phyloP scores from a whole-genome alignment of 2,113 vertebrate genomes.

The Pangasianodon hypophthalmus region DNA sequence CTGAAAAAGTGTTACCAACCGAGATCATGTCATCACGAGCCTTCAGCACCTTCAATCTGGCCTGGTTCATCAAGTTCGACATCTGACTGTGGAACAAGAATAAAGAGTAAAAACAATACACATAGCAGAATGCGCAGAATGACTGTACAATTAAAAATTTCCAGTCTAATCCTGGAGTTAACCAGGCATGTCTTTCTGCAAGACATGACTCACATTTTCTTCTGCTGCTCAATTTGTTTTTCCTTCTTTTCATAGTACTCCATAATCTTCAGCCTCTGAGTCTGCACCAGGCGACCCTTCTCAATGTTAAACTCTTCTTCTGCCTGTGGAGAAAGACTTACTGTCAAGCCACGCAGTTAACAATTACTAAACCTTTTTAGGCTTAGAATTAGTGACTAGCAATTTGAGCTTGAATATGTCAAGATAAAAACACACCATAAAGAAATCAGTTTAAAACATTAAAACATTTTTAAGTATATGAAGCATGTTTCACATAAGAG shows the following conservation, averaged over 20 bases:
- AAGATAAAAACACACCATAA: not conserved
- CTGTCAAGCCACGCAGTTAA: not conserved
- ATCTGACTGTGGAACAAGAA: conserved; percentile 82
- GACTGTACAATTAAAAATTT: not conserved
- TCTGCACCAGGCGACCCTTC: conserved; percentile 96
- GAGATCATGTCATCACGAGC: conserved; percentile 95
- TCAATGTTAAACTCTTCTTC: conserved; percentile 99
- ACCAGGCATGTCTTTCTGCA: not conserved
- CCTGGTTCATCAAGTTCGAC: conserved; percentile 99
- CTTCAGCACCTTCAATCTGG: conserved; percentile 93
- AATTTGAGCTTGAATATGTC: not conserved
- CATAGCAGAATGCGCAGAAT: not conserved
- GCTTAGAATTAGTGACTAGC: not conserved
- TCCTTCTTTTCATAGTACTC: conserved; percentile 99
- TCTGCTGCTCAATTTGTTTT: conserved; percentile 98
- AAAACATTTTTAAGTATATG: not conserved
- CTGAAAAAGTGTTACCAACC: conserved; percentile 72
- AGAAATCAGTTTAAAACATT: not conserved
- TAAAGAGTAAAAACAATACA: not conserved
- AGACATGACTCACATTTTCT: conserved; percentile 88
- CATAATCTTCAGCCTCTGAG: conserved; percentile 98
- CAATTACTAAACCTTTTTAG: not conserved
- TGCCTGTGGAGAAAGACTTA: conserved; percentile 75
- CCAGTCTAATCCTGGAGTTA: not conserved
- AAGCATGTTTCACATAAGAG: not conserved